Percentiles rank a stretch among this genome's conserved stretches.
Evolutionary conservation across 2,888 invertebrate genomes (phyloP).

Genomic region (Erebia palarica): DNA sequence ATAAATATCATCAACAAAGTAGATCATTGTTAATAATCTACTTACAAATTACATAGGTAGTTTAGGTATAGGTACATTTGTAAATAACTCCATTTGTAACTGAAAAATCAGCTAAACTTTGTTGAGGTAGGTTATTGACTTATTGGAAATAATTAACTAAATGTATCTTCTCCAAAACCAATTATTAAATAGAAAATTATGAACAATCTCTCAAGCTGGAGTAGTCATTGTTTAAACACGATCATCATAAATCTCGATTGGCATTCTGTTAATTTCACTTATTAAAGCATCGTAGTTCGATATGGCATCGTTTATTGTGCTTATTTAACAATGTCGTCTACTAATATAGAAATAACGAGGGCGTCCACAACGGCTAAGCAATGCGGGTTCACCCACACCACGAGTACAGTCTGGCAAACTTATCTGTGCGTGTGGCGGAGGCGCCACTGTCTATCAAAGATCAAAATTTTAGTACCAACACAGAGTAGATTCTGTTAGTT

Average conservation of each 20-base stretch:
- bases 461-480: no score
- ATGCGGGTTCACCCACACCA: conserved; percentile 76
- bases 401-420: conserved; percentile 39
- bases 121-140: background rate
- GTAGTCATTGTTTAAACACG: background rate
- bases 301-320: conserved; percentile 26
- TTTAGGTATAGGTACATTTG: no score
- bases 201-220: background rate
- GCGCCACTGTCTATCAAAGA: no score
- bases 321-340: conserved; percentile 42
- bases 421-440: conserved; percentile 54
- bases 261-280: conserved; percentile 19
- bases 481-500: no score
- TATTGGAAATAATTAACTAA: background rate
- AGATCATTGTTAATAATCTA: no score
- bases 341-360: conserved; percentile 64
- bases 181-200: background rate
- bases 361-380: conserved; percentile 56
- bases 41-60: no score
- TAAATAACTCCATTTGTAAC: background rate
- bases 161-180: background rate
- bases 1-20: no score
- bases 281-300: conserved; percentile 22
- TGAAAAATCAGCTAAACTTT: background rate
- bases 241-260: conserved; percentile 25